Base-by-base conservation (phyloP, 2,888 invertebrate species). In the Drosophila paracracens region DNA sequence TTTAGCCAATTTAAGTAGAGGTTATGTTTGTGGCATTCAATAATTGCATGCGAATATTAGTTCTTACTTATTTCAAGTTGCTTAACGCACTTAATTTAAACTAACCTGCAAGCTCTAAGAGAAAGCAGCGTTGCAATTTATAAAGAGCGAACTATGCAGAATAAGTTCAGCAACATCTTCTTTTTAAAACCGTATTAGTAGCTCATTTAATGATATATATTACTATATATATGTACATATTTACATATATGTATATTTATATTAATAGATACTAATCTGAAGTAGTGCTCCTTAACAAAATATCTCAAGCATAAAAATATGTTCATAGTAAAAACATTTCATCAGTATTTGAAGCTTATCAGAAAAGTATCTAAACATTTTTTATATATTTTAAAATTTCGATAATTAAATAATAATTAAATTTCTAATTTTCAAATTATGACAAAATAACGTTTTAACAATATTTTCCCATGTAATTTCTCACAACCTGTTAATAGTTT, bases 1-100 rank as follows among this genome's bases (percentile, higher is more conserved):
- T 35, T 11, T 16, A 2, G 0, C 29, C 6, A 33, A 25, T 13
- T 76, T n/a, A 29, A 11, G 29, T 11, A 76, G 88, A 83, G 83
- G 83, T 83, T 83, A 83, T 85, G 83, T 66, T 21, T 62, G 40
- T 61, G 63, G 57, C 33, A 53, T 46, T 46, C 43, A 36, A 58
- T 35, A 48, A 58, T 33, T 43, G 25, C 27, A 57, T 36, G 5
- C 33, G 10, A 53, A 51, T 13, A 13, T 38, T 38, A 5, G 43
- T 11, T 21, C 27, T 18, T 18, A 50, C 50, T 18, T 3, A 18
- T 5, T 50, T 4, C 50, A 25, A 27, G 27, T 11, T 27, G 27
- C 18, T 50, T 8, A 27, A 10, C 16, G 7, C 7, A 13, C n/a
- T 29, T 51, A 0, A n/a, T 6, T 29, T 25, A 4, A 25, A 2